Percentiles rank a stretch among this genome's conserved stretches.
These are phyloP conservation scores for Speoplatyrhinus poulsoni DNA, from an alignment of 2,113 vertebrate species.

Conservation along the genomic window DNA sequence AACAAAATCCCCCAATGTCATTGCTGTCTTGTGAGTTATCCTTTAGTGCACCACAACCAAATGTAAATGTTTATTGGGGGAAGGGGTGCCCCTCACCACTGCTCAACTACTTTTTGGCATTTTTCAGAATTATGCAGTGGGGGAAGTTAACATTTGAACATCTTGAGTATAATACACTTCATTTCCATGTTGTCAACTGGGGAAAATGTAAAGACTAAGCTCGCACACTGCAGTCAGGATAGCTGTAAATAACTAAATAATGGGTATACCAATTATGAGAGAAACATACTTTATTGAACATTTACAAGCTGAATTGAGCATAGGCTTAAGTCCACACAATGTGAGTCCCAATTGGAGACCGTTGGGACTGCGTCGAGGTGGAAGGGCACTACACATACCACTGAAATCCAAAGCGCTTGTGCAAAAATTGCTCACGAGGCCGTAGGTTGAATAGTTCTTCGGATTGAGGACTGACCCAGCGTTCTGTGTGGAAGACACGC, in stretches of 20 bases:
- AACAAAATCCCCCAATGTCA: too few relatives aligned
- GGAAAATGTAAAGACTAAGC: too few relatives aligned
- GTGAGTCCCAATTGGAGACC: neutral
- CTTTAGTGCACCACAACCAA: too few relatives aligned
- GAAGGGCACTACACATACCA: constrained; percentile 70
- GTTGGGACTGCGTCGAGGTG: neutral
- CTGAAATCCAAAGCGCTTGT: constrained; percentile 75
- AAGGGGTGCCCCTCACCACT: too few relatives aligned
- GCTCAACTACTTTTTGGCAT: too few relatives aligned
- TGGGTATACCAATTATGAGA: constrained; percentile 29
- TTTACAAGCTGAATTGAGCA: constrained; percentile 65
- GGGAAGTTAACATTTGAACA: too few relatives aligned
- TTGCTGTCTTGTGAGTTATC: too few relatives aligned
- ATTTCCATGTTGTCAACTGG: too few relatives aligned
- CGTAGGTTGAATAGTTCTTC: constrained; percentile 85
- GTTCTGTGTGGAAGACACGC: constrained; percentile 83
- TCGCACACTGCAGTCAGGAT: too few relatives aligned
- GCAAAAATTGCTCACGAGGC: constrained; percentile 59
- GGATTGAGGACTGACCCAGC: constrained; percentile 81
- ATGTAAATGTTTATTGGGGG: too few relatives aligned
- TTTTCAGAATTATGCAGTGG: too few relatives aligned
- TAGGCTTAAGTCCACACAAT: constrained; percentile 6
- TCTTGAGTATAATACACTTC: too few relatives aligned
- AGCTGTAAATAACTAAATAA: neutral
- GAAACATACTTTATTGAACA: constrained; percentile 75